Conservation (phyloP, 2,888 invertebrate species). For the Antheraea assamensis region DNA sequence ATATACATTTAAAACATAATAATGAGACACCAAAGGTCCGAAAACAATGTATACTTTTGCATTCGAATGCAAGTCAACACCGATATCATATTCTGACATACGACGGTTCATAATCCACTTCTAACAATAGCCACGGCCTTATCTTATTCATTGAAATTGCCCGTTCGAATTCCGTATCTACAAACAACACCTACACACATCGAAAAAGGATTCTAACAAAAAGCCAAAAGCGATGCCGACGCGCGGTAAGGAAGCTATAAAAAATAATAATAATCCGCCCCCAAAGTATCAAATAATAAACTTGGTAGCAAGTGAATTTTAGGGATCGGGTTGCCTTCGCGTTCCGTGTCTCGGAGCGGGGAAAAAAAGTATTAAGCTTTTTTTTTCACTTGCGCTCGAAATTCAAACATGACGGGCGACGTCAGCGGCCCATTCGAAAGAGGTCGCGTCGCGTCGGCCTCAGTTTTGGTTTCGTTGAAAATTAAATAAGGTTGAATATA, state of each 20-base stretch:
- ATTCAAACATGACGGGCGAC: slow-evolving; percentile 73
- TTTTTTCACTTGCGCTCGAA: slow-evolving; percentile 65
- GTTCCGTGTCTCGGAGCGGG: slow-evolving; percentile 37
- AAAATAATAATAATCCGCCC: slow-evolving; percentile 68
- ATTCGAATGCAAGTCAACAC: neutral
- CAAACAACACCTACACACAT: slow-evolving; percentile 61
- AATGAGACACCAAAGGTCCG: slow-evolving; percentile 11
- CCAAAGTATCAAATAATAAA: slow-evolving; percentile 81
- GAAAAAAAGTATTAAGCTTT: slow-evolving; percentile 56
- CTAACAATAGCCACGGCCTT: slow-evolving; percentile 21
- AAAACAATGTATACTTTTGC: slow-evolving; percentile 21
- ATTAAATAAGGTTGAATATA: slow-evolving; percentile 15
- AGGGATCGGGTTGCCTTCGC: slow-evolving; percentile 71
- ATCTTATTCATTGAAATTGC: slow-evolving; percentile 32
- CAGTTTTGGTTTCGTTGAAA: slow-evolving; percentile 57
- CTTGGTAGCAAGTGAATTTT: slow-evolving; percentile 81
- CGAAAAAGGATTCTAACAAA: slow-evolving; percentile 59
- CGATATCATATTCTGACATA: slow-evolving; percentile 2
- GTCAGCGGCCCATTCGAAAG: slow-evolving; percentile 68
- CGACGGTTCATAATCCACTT: slow-evolving; percentile 25
- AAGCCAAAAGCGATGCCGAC: slow-evolving; percentile 69
- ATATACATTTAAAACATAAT: no score
- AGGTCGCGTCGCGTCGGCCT: slow-evolving; percentile 52
- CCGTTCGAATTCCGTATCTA: slow-evolving; percentile 52
- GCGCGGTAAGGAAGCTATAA: slow-evolving; percentile 51